These are phyloP conservation scores for Polymixis lichenea DNA, from an alignment of 2,888 invertebrate genomes.

Conservation along the genomic window DNA sequence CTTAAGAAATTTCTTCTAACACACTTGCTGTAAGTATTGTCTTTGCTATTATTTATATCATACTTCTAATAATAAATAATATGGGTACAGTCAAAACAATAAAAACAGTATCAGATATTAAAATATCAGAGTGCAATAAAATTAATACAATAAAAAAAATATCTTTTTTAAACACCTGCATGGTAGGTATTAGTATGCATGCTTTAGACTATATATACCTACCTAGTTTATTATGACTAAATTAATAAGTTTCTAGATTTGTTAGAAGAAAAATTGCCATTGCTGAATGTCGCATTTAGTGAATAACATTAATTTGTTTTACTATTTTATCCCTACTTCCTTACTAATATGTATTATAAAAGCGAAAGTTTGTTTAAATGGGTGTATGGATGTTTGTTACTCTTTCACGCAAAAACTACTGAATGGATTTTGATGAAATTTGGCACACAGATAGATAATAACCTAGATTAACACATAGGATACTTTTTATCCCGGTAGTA, in stretches of 20 bases:
- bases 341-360: too few relatives aligned
- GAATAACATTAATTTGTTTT: neutral
- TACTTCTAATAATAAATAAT: neutral
- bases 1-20: too few relatives aligned
- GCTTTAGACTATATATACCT: too few relatives aligned
- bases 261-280: neutral
- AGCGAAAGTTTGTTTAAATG: too few relatives aligned
- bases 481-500: too few relatives aligned
- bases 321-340: neutral
- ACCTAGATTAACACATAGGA: too few relatives aligned
- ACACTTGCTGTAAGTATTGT: neutral
- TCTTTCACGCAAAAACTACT: too few relatives aligned
- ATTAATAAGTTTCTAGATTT: neutral
- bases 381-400: too few relatives aligned
- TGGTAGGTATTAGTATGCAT: neutral
- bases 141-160: neutral
- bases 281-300: neutral
- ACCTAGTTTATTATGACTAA: neutral
- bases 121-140: neutral
- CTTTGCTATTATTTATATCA: neutral
- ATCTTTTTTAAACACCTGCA: slow-evolving; percentile 1
- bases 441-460: too few relatives aligned
- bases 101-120: neutral
- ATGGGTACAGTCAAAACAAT: neutral
- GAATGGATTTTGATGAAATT: too few relatives aligned